Evolutionary conservation across 2,113 vertebrate species (phyloP).

Genomic region (Caracal caracal): DNA sequence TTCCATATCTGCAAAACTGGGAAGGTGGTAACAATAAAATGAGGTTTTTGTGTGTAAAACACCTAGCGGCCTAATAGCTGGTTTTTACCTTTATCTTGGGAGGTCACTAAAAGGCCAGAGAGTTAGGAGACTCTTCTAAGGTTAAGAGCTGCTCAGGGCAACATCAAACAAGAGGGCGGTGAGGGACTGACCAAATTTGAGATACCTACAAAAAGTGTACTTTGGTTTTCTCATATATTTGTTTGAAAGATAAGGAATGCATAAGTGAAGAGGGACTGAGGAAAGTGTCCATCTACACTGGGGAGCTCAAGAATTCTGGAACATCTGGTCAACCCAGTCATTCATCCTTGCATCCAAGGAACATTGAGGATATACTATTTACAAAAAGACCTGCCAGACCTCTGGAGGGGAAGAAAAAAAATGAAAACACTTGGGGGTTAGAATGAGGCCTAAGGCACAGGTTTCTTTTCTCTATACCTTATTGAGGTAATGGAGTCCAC

Average conservation of each 20-base stretch:
- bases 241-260: neutral
- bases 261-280: neutral
- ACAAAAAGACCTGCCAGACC: neutral
- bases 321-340: neutral
- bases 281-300: neutral
- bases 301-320: neutral
- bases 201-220: neutral
- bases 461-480: neutral
- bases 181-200: neutral
- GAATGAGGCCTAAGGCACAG: neutral
- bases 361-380: neutral
- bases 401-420: neutral
- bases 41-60: neutral
- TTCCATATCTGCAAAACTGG: neutral
- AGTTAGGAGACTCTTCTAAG: neutral
- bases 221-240: constrained; percentile 25
- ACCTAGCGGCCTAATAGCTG: neutral
- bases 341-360: neutral
- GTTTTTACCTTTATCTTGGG: neutral
- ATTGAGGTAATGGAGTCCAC: neutral
- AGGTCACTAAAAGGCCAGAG: neutral
- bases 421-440: neutral
- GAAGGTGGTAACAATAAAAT: constrained; percentile 20
- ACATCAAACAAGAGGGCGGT: neutral
- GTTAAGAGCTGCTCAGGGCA: neutral